These are phyloP conservation scores for Lasioglossum vierecki DNA, from an alignment of 2,888 invertebrate species.

Conservation along the genomic window DNA sequence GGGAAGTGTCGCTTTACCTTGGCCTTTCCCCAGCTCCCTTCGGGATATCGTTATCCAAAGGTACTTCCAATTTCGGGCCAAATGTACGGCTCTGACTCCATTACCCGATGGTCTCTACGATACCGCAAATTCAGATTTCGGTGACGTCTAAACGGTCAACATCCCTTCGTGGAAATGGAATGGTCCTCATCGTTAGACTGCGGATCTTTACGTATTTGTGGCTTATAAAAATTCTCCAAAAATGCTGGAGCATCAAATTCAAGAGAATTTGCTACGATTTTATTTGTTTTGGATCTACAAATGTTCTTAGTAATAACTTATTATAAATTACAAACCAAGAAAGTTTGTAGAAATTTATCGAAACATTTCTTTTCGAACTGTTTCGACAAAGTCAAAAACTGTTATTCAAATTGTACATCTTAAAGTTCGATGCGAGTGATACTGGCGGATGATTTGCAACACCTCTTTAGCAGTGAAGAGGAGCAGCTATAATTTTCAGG, in stretches of 20 bases:
- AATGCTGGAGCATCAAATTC: too few species aligned
- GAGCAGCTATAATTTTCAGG: neutral
- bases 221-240: too few species aligned
- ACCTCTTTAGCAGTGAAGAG: neutral
- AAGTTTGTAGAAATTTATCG: neutral
- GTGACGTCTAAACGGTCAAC: neutral
- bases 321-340: neutral
- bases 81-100: neutral
- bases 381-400: neutral
- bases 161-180: neutral
- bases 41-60: constrained; percentile 1
- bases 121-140: neutral
- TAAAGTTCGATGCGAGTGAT: neutral
- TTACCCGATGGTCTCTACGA: neutral
- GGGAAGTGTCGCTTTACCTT: constrained; percentile 51
- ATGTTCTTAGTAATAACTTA: too few species aligned
- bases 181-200: neutral
- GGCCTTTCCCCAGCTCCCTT: constrained; percentile 30
- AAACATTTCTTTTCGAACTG: neutral
- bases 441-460: constrained; percentile 1
- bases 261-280: too few species aligned
- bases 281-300: too few species aligned
- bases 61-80: constrained; percentile 28
- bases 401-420: neutral
- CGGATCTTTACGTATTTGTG: too few species aligned